These are phyloP conservation scores for Thereva unica DNA, from an alignment of 2,888 invertebrate genomes.

Conservation along the genomic window DNA sequence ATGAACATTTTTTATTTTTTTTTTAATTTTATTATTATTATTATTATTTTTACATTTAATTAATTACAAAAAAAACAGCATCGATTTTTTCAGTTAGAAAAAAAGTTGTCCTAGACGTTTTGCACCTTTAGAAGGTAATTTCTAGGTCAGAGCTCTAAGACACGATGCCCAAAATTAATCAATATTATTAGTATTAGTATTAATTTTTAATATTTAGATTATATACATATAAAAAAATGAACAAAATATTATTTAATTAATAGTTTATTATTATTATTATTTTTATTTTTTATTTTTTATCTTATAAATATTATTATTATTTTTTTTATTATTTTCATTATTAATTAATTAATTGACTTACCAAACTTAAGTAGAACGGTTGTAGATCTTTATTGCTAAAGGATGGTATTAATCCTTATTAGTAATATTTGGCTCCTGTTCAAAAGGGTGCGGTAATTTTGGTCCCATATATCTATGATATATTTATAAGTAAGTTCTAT, in stretches of 20 bases:
- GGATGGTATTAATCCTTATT: slow-evolving; percentile 21
- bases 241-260: slow-evolving; percentile 8
- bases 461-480: slow-evolving; percentile 98
- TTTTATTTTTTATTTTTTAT: slow-evolving; percentile 42
- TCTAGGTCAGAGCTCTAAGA: slow-evolving; percentile 23
- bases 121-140: slow-evolving; percentile 38
- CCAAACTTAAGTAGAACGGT: slow-evolving; percentile 44
- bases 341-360: slow-evolving; percentile 43
- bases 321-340: slow-evolving; percentile 44
- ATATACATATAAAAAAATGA: slow-evolving; percentile 3
- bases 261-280: slow-evolving; percentile 54
- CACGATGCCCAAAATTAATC: slow-evolving; percentile 16
- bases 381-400: slow-evolving; percentile 36
- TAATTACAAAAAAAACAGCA: slow-evolving; percentile 12
- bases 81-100: slow-evolving; percentile 36
- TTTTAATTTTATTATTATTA: not conserved
- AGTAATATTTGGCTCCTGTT: slow-evolving; percentile 37
- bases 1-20: no score
- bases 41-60: slow-evolving; percentile 18
- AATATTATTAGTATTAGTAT: slow-evolving; percentile 54
- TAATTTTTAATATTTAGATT: slow-evolving; percentile 49
- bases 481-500: slow-evolving; percentile 95
- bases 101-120: slow-evolving; percentile 7
- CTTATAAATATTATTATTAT: slow-evolving; percentile 23
- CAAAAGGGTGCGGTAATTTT: slow-evolving; percentile 71